Evolutionary conservation across 2,888 invertebrate genomes (phyloP).

Genomic region (Lithophane semibrunnea): DNA sequence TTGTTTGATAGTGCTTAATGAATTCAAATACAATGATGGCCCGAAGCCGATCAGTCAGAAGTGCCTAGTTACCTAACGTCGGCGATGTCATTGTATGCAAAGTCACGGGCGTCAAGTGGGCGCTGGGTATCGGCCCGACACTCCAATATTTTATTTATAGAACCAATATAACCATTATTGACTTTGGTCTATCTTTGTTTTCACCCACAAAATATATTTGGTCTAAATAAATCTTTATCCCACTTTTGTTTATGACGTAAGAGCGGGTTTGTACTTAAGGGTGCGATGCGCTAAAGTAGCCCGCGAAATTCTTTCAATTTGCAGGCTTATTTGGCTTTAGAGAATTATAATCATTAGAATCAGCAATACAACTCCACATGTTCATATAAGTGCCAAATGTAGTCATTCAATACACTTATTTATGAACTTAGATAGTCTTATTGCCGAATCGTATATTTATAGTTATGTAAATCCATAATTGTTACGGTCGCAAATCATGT

Average conservation of each 20-base stretch:
- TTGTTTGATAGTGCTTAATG: slow-evolving; percentile 33
- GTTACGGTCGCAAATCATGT: too few relatives aligned
- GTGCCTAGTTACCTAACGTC: slow-evolving; percentile 43
- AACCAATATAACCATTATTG: slow-evolving; percentile 38
- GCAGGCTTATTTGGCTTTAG: too few relatives aligned
- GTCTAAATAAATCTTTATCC: slow-evolving; percentile 21
- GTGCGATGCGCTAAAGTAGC: too few relatives aligned
- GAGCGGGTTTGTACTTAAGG: background rate
- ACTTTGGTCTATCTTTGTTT: slow-evolving; percentile 31
- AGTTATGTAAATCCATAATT: too few relatives aligned
- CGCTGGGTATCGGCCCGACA: slow-evolving; percentile 48
- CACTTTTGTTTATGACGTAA: slow-evolving; percentile 14
- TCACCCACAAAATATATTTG: slow-evolving; percentile 10
- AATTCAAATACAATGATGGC: slow-evolving; percentile 28
- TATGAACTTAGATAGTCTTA: too few relatives aligned
- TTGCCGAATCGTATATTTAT: too few relatives aligned
- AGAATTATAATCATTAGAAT: too few relatives aligned
- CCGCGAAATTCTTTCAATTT: too few relatives aligned
- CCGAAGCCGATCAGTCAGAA: slow-evolving; percentile 35
- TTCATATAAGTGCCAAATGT: too few relatives aligned
- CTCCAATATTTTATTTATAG: slow-evolving; percentile 61
- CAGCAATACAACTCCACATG: too few relatives aligned
- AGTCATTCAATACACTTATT: too few relatives aligned
- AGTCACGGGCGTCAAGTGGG: slow-evolving; percentile 65
- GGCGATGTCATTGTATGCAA: slow-evolving; percentile 43